A percentile compares a stretch with the other conserved stretches of the same genome.
Conservation (phyloP, 2,797 vertebrate genomes). For the Ctenopoma kingsleyae region DNA sequence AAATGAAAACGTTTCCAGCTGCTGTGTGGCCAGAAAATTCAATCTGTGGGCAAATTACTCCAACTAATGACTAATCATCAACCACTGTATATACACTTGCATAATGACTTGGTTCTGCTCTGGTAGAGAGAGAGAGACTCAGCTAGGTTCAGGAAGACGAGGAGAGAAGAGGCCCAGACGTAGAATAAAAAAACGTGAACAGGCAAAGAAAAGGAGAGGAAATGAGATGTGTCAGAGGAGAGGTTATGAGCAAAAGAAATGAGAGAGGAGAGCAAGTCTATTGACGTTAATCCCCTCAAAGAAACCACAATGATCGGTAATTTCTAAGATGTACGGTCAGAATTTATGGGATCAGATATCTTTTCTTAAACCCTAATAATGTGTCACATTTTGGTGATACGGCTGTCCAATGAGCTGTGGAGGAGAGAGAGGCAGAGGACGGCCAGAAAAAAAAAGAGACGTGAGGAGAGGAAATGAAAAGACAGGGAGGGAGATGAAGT, state of each 20-base stretch:
- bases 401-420: slow-evolving; percentile 35
- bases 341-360: slow-evolving; percentile 52
- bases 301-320: slow-evolving; percentile 31
- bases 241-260: slow-evolving; percentile 20
- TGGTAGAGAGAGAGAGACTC: no score
- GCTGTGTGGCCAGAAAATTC: background rate
- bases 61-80: background rate
- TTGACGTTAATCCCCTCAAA: slow-evolving; percentile 26
- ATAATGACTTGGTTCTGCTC: background rate
- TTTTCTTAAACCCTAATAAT: slow-evolving; percentile 38
- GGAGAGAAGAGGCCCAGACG: background rate
- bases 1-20: background rate
- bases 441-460: background rate
- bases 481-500: slow-evolving; percentile 46
- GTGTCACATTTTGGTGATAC: slow-evolving; percentile 26
- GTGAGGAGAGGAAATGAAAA: slow-evolving; percentile 65
- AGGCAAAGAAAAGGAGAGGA: slow-evolving; percentile 43
- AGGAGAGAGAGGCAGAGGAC: slow-evolving; percentile 22
- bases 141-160: background rate
- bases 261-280: slow-evolving; percentile 42
- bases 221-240: slow-evolving; percentile 41
- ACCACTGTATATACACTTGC: background rate
- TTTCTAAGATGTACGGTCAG: slow-evolving; percentile 27
- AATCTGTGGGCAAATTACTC: background rate
- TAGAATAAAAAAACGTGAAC: background rate